These are phyloP conservation scores for Polyploca ridens DNA, from an alignment of 2,888 invertebrate genomes.

Conservation along the genomic window DNA sequence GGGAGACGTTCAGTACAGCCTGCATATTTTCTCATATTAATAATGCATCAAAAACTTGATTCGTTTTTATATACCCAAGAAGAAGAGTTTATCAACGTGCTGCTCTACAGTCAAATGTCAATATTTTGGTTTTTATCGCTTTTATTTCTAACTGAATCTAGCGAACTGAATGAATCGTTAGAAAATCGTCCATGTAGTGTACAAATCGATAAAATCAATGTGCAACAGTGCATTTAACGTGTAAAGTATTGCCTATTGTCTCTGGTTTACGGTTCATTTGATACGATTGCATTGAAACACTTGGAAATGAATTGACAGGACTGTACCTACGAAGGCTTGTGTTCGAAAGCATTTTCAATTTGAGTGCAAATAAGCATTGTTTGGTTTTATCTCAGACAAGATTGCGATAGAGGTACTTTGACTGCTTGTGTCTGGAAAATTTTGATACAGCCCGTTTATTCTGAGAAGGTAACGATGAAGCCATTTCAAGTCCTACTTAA, in stretches of 20 bases:
- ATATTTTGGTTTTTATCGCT: no score
- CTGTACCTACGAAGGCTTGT: slow-evolving; percentile 14
- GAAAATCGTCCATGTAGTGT: background rate
- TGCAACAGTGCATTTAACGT: slow-evolving; percentile 59
- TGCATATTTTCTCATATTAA: background rate
- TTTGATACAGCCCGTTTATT: background rate
- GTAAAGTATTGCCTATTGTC: slow-evolving; percentile 63
- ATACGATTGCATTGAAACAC: slow-evolving; percentile 40
- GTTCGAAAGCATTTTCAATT: background rate
- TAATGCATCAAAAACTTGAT: no score
- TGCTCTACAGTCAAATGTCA: no score
- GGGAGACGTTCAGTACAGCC: no score
- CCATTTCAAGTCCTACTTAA: no score
- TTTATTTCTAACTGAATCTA: no score
- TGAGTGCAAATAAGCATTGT: background rate
- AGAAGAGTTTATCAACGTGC: background rate
- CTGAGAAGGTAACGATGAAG: no score
- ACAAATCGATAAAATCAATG: slow-evolving; percentile 35
- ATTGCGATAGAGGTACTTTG: background rate
- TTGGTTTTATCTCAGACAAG: background rate
- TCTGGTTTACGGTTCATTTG: slow-evolving; percentile 58
- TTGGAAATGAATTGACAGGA: slow-evolving; percentile 22
- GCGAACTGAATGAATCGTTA: background rate
- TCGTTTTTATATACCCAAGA: background rate
- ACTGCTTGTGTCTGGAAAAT: background rate